phyloP scores from a whole-genome alignment of 2,797 vertebrate species.

The Emydoidea blandingii region DNA sequence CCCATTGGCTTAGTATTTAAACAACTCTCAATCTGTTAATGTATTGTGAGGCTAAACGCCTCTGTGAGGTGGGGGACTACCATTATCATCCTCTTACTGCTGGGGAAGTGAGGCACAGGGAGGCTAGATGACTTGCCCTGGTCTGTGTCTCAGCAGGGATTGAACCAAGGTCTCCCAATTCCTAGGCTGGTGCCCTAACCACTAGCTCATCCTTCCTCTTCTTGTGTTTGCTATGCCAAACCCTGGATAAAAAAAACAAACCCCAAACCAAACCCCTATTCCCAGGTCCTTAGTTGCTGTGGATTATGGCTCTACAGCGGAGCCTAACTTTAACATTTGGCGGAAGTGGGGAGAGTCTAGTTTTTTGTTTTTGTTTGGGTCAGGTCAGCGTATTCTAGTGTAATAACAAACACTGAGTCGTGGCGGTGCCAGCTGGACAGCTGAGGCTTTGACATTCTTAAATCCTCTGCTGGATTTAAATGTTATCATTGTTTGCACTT shows the following conservation, averaged over 20 bases:
- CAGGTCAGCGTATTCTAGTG: not conserved
- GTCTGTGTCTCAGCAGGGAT: not conserved
- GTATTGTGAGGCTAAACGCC: not conserved
- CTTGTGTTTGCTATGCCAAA: not conserved
- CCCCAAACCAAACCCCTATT: not conserved
- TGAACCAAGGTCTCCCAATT: not conserved
- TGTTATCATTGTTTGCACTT: not conserved
- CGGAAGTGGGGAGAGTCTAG: not conserved
- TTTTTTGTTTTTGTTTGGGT: not conserved
- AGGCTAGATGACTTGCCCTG: not conserved
- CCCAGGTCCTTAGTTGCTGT: not conserved
- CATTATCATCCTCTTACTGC: not conserved
- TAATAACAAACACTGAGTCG: not conserved
- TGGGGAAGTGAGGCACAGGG: not conserved
- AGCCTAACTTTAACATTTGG: not conserved
- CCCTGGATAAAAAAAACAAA: not conserved
- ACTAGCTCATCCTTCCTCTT: not conserved
- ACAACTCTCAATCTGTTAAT: not conserved
- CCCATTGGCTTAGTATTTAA: not conserved
- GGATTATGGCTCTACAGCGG: not conserved
- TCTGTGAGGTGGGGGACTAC: not conserved
- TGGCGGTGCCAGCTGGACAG: not conserved
- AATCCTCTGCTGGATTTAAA: not conserved
- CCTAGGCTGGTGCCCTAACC: accelerated
- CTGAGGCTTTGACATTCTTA: not conserved